phyloP scores from a whole-genome alignment of 1,140 invertebrate species.

The Colletes gigas region DNA sequence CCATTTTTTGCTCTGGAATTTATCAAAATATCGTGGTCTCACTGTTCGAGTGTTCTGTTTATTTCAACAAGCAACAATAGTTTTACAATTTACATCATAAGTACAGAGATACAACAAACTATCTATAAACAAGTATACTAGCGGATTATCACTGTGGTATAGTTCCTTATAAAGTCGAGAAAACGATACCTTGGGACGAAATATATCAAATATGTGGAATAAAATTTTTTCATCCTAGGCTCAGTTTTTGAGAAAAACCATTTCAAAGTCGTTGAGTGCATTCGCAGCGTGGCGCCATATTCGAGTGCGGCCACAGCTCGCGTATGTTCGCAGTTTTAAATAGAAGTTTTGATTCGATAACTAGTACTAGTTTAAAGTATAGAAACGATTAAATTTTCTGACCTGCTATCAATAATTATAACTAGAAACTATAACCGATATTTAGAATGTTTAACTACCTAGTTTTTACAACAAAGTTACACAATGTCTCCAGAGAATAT shows the following conservation, averaged over 20 bases:
- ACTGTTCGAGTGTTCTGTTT: slow-evolving; percentile 1
- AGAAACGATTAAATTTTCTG: background rate
- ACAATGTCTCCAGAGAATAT: no score
- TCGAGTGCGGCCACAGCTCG: no score
- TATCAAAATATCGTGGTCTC: background rate
- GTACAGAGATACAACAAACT: background rate
- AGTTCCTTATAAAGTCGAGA: no score
- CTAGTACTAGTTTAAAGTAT: background rate
- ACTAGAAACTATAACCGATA: background rate
- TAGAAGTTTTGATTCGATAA: no score
- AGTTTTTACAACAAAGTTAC: no score
- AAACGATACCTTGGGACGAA: background rate
- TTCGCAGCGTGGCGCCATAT: no score
- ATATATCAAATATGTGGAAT: background rate
- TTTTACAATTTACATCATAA: background rate
- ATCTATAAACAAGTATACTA: slow-evolving; percentile 12
- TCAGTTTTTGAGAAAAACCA: slow-evolving; percentile 1
- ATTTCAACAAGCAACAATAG: slow-evolving; percentile 22
- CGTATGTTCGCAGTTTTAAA: background rate
- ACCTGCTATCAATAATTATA: background rate
- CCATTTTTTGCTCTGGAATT: background rate
- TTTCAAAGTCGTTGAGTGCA: background rate
- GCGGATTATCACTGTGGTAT: background rate
- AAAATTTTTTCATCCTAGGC: background rate
- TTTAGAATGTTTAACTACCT: no score